Evolutionary conservation across 2,113 vertebrate genomes (phyloP).

Genomic region (Phocoena phocoena): DNA sequence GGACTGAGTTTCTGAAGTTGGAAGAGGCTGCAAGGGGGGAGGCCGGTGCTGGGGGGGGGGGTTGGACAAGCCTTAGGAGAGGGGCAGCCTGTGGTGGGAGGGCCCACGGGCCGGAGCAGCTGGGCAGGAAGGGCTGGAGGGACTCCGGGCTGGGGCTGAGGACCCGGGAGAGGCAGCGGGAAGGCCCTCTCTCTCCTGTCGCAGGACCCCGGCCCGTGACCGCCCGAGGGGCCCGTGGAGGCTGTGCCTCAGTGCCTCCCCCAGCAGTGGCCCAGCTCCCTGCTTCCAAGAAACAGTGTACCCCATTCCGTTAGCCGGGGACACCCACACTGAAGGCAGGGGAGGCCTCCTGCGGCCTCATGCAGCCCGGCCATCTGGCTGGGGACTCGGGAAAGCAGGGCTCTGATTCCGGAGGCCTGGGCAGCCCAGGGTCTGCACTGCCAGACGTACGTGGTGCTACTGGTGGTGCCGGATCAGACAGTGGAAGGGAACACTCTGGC

Average conservation of each 20-base stretch:
- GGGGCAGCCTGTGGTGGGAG: not conserved
- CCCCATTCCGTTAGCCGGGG: rapidly evolving
- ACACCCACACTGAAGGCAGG: too few relatives aligned
- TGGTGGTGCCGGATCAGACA: rapidly evolving
- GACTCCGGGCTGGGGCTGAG: rapidly evolving
- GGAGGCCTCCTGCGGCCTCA: rapidly evolving
- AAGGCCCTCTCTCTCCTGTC: rapidly evolving
- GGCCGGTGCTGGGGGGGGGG: not conserved
- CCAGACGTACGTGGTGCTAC: rapidly evolving
- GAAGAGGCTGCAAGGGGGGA: not conserved
- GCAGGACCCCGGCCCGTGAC: too few relatives aligned
- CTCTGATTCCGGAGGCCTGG: not conserved
- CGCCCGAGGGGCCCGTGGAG: rapidly evolving
- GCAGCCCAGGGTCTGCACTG: rapidly evolving
- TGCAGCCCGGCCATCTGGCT: rapidly evolving
- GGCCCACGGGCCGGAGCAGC: not conserved
- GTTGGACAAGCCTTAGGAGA: not conserved
- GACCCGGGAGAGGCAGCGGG: not conserved
- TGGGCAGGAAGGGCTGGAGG: not conserved
- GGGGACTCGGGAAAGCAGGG: not conserved
- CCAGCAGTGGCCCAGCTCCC: rapidly evolving
- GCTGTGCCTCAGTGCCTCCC: not conserved
- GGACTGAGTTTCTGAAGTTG: not conserved
- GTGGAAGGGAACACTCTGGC: too few relatives aligned
- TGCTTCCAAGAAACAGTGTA: not conserved